Base-by-base conservation (phyloP, 2,113 vertebrate genomes). In the Geococcyx californianus region DNA sequence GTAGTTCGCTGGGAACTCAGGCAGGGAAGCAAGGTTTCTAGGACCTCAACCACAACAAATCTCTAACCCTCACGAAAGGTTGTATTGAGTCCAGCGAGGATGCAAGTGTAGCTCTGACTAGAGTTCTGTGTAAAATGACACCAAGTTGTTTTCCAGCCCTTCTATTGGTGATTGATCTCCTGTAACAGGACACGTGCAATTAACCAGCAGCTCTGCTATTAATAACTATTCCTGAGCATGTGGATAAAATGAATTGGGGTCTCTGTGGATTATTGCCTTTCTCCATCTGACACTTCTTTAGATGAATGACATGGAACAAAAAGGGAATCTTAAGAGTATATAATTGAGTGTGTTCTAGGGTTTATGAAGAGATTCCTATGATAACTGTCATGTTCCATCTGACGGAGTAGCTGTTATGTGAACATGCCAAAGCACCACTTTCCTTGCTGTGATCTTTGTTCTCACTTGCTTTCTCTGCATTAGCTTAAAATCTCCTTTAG, bases 181-280 rank as follows among this genome's bases (percentile, higher is more conserved):
- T 96, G 89, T 82, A 93, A 97, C 84, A 79, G 97, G 96, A 96
- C 96, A 97, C 77, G 84, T 93, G 95, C 96, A 97, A 98, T 98
- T 98, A 98, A 97, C 95, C 97, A 96, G 63, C 81, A 95, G 94
- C 95, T 97, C 96, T 97, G 97, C 97, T 98, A 98, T 97, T 98
- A 98, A 98, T 98, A 96, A 82, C 89, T 19, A 94, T 88, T 58
- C 90, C 78, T 20, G 90, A 96, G 92, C 66, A 42, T 87, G 95
- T 70, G 78, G 81, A 90, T 90, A 91, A 96, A 98, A 97, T 95
- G 93, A 94, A 97, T 97, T 38, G 87, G 89, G 87, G 90, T 97
- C 91, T 96, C 94, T 93, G 70, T 89, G 95, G 92, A 95, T 92
- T 96, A 87, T 79, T 95, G 76, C 92, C 91, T 97, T 97, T 93